phyloP scores from a whole-genome alignment of 1,140 invertebrate genomes.

The Rhagoletis pomonella region DNA sequence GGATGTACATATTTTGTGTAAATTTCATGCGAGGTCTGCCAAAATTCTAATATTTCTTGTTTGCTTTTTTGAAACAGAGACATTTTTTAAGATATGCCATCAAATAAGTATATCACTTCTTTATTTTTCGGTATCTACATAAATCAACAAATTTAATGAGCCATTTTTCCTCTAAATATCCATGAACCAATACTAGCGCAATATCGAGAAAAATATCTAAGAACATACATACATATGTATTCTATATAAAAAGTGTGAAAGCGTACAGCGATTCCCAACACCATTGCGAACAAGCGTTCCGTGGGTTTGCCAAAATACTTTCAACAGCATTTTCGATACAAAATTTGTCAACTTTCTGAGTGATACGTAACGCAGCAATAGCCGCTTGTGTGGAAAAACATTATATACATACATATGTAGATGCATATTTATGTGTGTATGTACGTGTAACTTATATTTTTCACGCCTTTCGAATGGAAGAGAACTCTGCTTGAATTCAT shows the following conservation, averaged over 20 bases:
- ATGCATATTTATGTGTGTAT: slow-evolving; percentile 17
- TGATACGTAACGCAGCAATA: slow-evolving; percentile 24
- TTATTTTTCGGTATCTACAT: neutral
- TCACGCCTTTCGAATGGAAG: neutral
- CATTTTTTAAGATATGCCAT: neutral
- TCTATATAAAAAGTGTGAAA: too few relatives aligned
- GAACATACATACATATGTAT: neutral
- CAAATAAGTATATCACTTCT: neutral
- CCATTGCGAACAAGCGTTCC: neutral
- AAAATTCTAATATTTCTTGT: neutral
- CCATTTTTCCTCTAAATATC: slow-evolving; percentile 1
- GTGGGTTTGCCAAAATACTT: neutral
- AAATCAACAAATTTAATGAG: slow-evolving; percentile 14
- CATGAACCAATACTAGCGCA: neutral
- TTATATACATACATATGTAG: neutral
- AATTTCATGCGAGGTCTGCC: neutral
- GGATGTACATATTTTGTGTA: too few relatives aligned
- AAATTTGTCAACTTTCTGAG: slow-evolving; percentile 50
- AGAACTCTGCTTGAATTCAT: neutral
- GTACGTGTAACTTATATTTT: slow-evolving; percentile 11
- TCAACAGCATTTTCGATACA: slow-evolving; percentile 21
- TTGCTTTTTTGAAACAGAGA: neutral
- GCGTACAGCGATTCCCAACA: neutral
- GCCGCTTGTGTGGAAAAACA: neutral
- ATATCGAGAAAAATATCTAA: neutral